Evolutionary conservation across 35 echinoderm and acorn worm genomes (phyloP).

Genomic region (Diadema setosum): DNA sequence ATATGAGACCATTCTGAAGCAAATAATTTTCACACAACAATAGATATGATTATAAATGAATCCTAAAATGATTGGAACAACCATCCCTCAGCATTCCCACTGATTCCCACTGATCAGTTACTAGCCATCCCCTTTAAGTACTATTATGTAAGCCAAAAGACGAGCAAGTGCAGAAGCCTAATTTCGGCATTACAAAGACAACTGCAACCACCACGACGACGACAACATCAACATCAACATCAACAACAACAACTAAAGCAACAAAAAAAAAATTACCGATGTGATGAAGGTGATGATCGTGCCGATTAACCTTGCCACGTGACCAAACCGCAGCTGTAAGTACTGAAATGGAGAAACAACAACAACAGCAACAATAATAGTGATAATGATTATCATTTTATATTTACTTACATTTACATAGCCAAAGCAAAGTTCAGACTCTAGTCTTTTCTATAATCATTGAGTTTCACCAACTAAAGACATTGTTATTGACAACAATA

Average conservation of each 20-base stretch:
- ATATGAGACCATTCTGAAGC: too few species aligned
- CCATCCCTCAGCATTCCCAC: too few species aligned
- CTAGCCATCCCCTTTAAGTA: not conserved
- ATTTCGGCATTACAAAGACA: not conserved
- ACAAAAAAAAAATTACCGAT: slow-evolving; percentile 46
- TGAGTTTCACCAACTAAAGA: too few species aligned
- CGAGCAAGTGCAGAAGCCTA: not conserved
- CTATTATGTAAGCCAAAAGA: not conserved
- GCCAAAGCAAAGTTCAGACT: too few species aligned
- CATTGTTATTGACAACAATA: too few species aligned
- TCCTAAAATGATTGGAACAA: too few species aligned
- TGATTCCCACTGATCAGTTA: not conserved
- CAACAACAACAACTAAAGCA: not conserved
- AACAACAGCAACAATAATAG: too few species aligned
- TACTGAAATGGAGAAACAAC: slow-evolving; percentile 47
- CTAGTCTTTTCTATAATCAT: too few species aligned
- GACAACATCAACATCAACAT: not conserved
- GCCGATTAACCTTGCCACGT: slow-evolving; percentile 24
- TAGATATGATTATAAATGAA: too few species aligned
- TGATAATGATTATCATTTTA: too few species aligned
- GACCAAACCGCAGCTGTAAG: slow-evolving; percentile 52
- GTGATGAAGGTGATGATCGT: slow-evolving; percentile 44
- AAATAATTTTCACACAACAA: too few species aligned
- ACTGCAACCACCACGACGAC: not conserved
- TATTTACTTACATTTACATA: too few species aligned